These are phyloP conservation scores for Psittacula echo DNA, from an alignment of 2,797 vertebrate species.

Conservation along the genomic window DNA sequence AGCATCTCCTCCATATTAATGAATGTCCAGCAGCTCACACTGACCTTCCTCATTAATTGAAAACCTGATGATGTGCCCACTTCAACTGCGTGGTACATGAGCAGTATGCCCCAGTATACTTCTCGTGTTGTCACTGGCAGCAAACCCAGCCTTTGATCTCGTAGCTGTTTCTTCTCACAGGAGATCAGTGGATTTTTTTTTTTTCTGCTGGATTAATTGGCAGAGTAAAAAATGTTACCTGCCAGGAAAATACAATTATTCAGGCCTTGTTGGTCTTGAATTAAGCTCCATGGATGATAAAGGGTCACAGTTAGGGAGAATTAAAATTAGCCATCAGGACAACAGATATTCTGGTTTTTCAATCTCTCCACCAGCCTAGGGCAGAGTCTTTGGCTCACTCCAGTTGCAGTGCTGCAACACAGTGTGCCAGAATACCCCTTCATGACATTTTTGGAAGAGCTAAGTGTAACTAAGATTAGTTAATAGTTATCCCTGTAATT, in stretches of 20 bases:
- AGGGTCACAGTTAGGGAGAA: neutral
- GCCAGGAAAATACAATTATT: slow-evolving; percentile 54
- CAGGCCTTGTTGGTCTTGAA: neutral
- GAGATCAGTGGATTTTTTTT: neutral
- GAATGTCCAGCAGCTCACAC: neutral
- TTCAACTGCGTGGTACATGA: neutral
- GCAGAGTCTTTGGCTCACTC: neutral
- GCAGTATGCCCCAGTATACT: neutral
- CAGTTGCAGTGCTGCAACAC: neutral
- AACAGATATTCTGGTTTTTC: neutral
- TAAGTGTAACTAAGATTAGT: neutral
- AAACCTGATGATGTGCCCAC: neutral
- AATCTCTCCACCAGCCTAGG: neutral
- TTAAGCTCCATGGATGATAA: slow-evolving; percentile 1
- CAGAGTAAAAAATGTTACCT: slow-evolving; percentile 6
- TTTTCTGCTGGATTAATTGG: neutral
- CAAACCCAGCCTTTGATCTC: neutral
- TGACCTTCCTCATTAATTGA: neutral
- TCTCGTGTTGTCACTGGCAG: neutral
- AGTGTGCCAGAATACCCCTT: neutral
- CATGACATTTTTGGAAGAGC: slow-evolving; percentile 10
- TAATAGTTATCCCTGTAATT: neutral
- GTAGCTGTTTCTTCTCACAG: neutral
- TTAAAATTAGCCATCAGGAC: slow-evolving; percentile 19
- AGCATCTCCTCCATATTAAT: neutral